Evolutionary conservation across 2,888 invertebrate genomes (phyloP).

Genomic region (Ashinkailepas kermadecensis): DNA sequence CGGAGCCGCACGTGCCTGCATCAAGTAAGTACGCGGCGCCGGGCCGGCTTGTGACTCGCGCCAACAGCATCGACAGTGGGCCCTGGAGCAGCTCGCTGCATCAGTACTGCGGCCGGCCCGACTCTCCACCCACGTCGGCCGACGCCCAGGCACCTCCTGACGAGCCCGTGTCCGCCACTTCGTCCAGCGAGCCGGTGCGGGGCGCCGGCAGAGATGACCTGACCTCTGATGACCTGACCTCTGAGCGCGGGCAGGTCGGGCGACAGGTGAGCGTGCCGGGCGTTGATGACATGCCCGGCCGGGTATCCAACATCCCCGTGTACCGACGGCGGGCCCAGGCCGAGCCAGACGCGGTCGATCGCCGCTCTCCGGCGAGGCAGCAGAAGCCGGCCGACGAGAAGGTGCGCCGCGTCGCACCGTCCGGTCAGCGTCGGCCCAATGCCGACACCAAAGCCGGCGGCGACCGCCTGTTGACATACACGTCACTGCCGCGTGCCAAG

Average conservation of each 20-base stretch:
- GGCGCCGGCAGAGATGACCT: not conserved
- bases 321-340: constrained; percentile 20
- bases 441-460: not conserved
- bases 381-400: constrained; percentile 32
- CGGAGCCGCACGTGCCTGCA: constrained; percentile 29
- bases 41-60: constrained; percentile 29
- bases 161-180: constrained; percentile 27
- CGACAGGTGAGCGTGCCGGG: not conserved
- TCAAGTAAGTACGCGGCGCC: constrained; percentile 32
- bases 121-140: constrained; percentile 31
- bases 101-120: constrained; percentile 21
- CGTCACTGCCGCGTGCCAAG: not conserved
- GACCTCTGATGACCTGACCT: constrained; percentile 11
- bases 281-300: constrained; percentile 30
- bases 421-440: not conserved
- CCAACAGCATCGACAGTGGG: constrained; percentile 28
- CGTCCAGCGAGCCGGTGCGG: constrained; percentile 15
- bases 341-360: constrained; percentile 30
- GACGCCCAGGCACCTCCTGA: constrained; percentile 29
- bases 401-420: not conserved
- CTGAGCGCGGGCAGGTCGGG: not conserved
- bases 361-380: constrained; percentile 32
- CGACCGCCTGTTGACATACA: not conserved
- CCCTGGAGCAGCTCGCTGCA: constrained; percentile 28
- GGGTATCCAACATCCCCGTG: constrained; percentile 27